Conservation (phyloP, 2,888 invertebrate species). For the Drosophila mayaguana region DNA sequence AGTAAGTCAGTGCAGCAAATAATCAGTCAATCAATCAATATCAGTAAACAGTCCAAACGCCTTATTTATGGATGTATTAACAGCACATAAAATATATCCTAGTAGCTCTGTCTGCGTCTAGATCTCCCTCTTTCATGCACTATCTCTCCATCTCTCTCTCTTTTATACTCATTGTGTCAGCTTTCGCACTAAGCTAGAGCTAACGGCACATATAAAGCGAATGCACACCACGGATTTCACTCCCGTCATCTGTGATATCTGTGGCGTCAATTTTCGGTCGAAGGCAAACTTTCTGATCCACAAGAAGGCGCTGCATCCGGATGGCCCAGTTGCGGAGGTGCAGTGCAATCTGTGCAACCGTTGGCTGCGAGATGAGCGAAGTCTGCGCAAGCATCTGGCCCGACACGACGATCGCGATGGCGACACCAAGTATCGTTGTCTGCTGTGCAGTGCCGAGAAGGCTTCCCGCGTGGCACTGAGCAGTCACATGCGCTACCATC, state of each 20-base stretch:
- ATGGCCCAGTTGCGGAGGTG: slow-evolving; percentile 69
- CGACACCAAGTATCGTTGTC: slow-evolving; percentile 65
- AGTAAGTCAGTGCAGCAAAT: background rate
- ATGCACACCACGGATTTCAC: slow-evolving; percentile 71
- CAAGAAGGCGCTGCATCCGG: slow-evolving; percentile 73
- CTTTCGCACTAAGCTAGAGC: slow-evolving; percentile 71
- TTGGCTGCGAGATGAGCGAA: slow-evolving; percentile 72
- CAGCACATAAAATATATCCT: background rate
- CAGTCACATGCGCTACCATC: slow-evolving; percentile 75
- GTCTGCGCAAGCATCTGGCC: slow-evolving; percentile 68
- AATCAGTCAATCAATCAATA: background rate
- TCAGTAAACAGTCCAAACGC: background rate
- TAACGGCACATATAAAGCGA: slow-evolving; percentile 69
- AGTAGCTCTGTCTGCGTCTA: background rate
- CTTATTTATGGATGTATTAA: background rate
- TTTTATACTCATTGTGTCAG: slow-evolving; percentile 25
- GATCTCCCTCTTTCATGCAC: background rate
- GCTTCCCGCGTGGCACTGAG: slow-evolving; percentile 65
- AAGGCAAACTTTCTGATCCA: slow-evolving; percentile 72
- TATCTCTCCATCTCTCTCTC: background rate
- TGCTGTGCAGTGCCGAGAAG: slow-evolving; percentile 65
- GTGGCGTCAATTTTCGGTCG: slow-evolving; percentile 69
- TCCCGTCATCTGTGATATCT: slow-evolving; percentile 76
- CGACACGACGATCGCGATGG: slow-evolving; percentile 69
- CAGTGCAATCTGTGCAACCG: slow-evolving; percentile 69